A percentile compares a stretch with the other conserved stretches of the same genome.
Evolutionary conservation across 2,113 vertebrate genomes (phyloP).

Genomic region (Eolophus roseicapilla): DNA sequence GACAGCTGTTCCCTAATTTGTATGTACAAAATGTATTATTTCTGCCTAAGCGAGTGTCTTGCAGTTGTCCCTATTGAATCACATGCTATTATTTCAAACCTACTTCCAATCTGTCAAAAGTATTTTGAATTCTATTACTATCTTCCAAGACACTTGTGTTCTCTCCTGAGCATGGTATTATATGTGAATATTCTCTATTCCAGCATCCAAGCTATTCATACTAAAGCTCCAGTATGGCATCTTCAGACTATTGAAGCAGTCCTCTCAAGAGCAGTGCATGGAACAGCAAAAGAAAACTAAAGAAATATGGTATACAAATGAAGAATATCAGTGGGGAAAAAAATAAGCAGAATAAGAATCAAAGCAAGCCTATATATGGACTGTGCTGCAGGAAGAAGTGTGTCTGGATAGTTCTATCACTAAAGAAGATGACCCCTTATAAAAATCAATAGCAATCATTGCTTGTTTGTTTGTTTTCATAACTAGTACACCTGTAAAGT

Average conservation of each 20-base stretch:
- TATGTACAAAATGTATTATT: background rate
- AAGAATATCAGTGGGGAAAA: background rate
- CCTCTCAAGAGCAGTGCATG: background rate
- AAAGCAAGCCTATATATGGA: background rate
- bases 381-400: background rate
- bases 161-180: background rate
- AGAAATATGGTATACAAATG: background rate
- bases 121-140: background rate
- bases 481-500: background rate
- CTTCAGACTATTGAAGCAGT: background rate
- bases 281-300: background rate
- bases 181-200: background rate
- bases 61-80: background rate
- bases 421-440: background rate
- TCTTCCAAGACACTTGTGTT: background rate
- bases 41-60: background rate
- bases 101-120: background rate
- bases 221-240: background rate
- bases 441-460: background rate
- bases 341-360: background rate
- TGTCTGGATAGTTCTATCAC: background rate
- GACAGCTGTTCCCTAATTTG: background rate
- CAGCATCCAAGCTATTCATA: background rate
- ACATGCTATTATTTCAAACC: background rate
- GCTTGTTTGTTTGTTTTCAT: background rate